A percentile compares a stretch with the other conserved stretches of the same genome.
Conservation (phyloP, 1,140 invertebrate genomes). For the Bradynema listronoti region DNA sequence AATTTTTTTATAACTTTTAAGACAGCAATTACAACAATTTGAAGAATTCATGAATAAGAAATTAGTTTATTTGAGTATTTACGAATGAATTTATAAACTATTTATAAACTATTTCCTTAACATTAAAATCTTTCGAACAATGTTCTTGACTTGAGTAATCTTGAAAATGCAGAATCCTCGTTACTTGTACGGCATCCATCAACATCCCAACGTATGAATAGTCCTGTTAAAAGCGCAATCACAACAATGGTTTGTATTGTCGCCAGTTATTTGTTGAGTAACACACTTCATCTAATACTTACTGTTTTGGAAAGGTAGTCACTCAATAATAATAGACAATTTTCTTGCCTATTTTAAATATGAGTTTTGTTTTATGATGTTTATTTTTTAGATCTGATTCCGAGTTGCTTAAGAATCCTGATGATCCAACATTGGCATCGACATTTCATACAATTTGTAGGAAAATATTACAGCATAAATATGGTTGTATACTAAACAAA, state of each 20-base stretch:
- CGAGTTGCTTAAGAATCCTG: slow-evolving; percentile 32
- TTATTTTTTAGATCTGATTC: slow-evolving; percentile 36
- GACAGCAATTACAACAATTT: too few relatives aligned
- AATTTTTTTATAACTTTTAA: too few relatives aligned
- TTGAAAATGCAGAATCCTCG: slow-evolving; percentile 5
- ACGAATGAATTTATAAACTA: background rate
- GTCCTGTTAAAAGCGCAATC: slow-evolving; percentile 41
- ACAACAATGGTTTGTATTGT: slow-evolving; percentile 50
- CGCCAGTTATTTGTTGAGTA: slow-evolving; percentile 44
- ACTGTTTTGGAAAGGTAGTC: slow-evolving; percentile 45
- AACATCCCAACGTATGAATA: slow-evolving; percentile 31
- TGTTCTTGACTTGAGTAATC: slow-evolving; percentile 11
- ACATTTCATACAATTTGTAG: slow-evolving; percentile 51
- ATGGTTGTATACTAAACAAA: background rate
- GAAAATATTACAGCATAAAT: slow-evolving; percentile 27
- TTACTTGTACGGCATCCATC: background rate
- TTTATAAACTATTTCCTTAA: background rate
- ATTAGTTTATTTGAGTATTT: background rate
- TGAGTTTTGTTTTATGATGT: background rate
- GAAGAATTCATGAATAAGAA: too few relatives aligned
- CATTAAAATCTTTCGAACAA: background rate
- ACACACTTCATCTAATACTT: slow-evolving; percentile 42
- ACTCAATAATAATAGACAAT: background rate
- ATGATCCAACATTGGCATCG: slow-evolving; percentile 46
- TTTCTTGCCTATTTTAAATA: slow-evolving; percentile 4